These are phyloP conservation scores for Heliconius erato DNA, from an alignment of 2,888 invertebrate genomes.

Conservation along the genomic window DNA sequence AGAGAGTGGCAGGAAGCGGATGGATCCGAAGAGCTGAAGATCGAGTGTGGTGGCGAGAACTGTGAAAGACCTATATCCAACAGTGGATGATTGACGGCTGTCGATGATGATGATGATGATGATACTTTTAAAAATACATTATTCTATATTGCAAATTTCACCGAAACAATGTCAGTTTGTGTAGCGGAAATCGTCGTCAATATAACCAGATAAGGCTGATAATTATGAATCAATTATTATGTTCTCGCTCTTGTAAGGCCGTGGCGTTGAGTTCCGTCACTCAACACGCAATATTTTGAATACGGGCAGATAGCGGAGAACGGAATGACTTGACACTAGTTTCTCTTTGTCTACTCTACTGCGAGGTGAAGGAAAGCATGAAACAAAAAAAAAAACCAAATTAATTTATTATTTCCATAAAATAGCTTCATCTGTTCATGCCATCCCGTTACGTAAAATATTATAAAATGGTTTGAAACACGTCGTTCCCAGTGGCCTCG, in stretches of 20 bases:
- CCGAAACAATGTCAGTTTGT: background rate
- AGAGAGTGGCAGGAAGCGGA: too few relatives aligned
- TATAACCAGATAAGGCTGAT: background rate
- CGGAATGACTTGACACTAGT: background rate
- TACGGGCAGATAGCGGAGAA: background rate
- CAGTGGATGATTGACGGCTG: too few relatives aligned
- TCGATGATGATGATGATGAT: too few relatives aligned
- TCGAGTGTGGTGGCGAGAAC: too few relatives aligned
- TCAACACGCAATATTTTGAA: background rate
- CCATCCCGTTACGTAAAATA: background rate
- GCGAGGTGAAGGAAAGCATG: too few relatives aligned
- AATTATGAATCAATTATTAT: too few relatives aligned
- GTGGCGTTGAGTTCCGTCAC: too few relatives aligned
- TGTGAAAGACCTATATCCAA: too few relatives aligned
- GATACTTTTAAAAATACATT: too few relatives aligned
- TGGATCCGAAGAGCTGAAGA: too few relatives aligned
- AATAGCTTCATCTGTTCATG: background rate
- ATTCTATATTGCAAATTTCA: background rate
- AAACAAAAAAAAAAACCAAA: background rate
- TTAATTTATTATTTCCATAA: background rate
- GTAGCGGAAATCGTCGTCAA: background rate
- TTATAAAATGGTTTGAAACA: constrained; percentile 28
- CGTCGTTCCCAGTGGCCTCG: constrained; percentile 34
- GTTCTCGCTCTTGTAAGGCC: too few relatives aligned
- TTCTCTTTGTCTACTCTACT: background rate